Conservation (phyloP, 2,888 invertebrate genomes). For the Acanthosepion esculentum region DNA sequence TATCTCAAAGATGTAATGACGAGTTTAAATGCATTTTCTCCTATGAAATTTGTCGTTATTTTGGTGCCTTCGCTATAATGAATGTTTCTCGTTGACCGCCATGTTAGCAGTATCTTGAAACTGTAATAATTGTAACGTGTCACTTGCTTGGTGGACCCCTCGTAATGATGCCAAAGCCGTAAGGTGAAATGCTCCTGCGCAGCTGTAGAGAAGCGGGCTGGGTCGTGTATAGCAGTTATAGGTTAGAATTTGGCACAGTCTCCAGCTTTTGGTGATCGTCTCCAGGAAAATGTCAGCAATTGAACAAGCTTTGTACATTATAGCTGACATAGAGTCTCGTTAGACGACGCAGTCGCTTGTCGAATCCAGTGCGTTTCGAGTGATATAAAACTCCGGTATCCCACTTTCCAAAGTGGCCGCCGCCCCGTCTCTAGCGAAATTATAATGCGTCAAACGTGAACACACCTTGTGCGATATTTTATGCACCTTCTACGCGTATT, state of each 20-base stretch:
- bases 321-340: background rate
- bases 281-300: conserved; percentile 16
- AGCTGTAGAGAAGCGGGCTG: background rate
- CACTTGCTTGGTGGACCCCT: background rate
- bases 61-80: no score
- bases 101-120: background rate
- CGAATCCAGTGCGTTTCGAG: background rate
- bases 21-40: no score
- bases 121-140: background rate
- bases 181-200: background rate
- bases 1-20: no score
- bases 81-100: background rate
- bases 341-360: background rate
- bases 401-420: background rate
- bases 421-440: background rate
- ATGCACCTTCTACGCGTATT: no score
- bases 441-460: no score
- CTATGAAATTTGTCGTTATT: no score
- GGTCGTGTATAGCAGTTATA: background rate
- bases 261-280: background rate
- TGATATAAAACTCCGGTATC: conserved; percentile 2
- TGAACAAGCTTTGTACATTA: background rate
- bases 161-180: background rate
- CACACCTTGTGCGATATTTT: no score
- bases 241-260: background rate